These are phyloP conservation scores for Drosophila nigritarsus DNA, from an alignment of 2,888 invertebrate genomes.

Conservation along the genomic window DNA sequence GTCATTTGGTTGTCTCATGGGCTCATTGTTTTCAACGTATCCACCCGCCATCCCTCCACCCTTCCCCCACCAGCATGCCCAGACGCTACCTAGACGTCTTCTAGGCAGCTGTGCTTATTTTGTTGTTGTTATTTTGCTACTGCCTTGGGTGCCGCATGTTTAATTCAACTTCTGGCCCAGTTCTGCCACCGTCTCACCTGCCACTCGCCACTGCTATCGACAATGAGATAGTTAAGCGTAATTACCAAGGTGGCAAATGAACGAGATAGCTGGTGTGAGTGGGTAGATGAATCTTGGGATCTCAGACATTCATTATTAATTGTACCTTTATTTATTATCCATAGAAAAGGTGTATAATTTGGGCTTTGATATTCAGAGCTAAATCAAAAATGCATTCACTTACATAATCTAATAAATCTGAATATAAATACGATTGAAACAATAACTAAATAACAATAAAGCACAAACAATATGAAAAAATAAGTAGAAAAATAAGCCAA, in stretches of 20 bases:
- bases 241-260: constrained; percentile 73
- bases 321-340: constrained; percentile 17
- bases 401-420: background rate
- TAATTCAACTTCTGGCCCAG: constrained; percentile 43
- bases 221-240: constrained; percentile 80
- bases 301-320: constrained; percentile 69
- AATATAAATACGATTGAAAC: background rate
- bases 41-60: background rate
- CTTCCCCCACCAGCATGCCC: background rate
- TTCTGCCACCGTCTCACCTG: background rate
- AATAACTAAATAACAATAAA: background rate
- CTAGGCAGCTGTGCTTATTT: constrained; percentile 18
- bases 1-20: constrained; percentile 70
- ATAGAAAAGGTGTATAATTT: constrained; percentile 5
- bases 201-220: constrained; percentile 39
- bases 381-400: background rate
- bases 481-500: background rate
- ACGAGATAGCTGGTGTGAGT: constrained; percentile 8
- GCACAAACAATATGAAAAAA: background rate
- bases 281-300: constrained; percentile 1
- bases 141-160: constrained; percentile 47
- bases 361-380: background rate
- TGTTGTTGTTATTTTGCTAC: constrained; percentile 22
- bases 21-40: constrained; percentile 62
- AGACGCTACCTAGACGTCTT: constrained; percentile 27